phyloP scores from a whole-genome alignment of 2,888 invertebrate genomes.

The Hololepta plana region DNA sequence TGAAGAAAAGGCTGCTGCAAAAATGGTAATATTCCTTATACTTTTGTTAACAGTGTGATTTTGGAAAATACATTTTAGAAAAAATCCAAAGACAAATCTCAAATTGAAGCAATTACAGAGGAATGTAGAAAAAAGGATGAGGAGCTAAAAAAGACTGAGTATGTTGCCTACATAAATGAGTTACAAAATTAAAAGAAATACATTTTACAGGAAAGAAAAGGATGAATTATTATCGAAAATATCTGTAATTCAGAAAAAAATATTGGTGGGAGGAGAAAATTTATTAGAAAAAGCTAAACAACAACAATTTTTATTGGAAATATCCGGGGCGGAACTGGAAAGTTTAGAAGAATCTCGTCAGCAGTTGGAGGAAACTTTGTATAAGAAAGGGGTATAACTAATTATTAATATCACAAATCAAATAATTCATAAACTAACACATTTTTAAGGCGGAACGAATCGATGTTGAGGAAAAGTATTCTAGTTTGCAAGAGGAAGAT shows the following conservation, averaged over 20 bases:
- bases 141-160: slow-evolving; percentile 25
- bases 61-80: slow-evolving; percentile 8
- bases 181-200: slow-evolving; percentile 1
- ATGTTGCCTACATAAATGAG: slow-evolving; percentile 10
- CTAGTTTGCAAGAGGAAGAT: slow-evolving; percentile 87
- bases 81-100: slow-evolving; percentile 11
- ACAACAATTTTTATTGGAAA: slow-evolving; percentile 76
- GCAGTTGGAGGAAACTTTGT: slow-evolving; percentile 60
- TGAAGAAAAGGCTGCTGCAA: slow-evolving; percentile 18
- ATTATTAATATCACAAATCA: slow-evolving; percentile 2
- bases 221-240: slow-evolving; percentile 71
- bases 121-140: slow-evolving; percentile 20
- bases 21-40: slow-evolving; percentile 10
- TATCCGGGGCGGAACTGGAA: slow-evolving; percentile 68
- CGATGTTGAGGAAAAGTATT: slow-evolving; percentile 89
- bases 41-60: slow-evolving; percentile 1
- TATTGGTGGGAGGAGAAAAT: slow-evolving; percentile 95
- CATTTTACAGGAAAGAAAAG: slow-evolving; percentile 43
- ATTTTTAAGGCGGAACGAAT: slow-evolving; percentile 51
- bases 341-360: slow-evolving; percentile 62
- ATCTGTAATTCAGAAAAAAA: slow-evolving; percentile 80
- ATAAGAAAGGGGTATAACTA: slow-evolving; percentile 57
- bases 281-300: slow-evolving; percentile 91
- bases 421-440: too few species aligned
- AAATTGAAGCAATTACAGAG: slow-evolving; percentile 14